Conservation (phyloP, 2,797 vertebrate genomes). For the Antrozous pallidus region DNA sequence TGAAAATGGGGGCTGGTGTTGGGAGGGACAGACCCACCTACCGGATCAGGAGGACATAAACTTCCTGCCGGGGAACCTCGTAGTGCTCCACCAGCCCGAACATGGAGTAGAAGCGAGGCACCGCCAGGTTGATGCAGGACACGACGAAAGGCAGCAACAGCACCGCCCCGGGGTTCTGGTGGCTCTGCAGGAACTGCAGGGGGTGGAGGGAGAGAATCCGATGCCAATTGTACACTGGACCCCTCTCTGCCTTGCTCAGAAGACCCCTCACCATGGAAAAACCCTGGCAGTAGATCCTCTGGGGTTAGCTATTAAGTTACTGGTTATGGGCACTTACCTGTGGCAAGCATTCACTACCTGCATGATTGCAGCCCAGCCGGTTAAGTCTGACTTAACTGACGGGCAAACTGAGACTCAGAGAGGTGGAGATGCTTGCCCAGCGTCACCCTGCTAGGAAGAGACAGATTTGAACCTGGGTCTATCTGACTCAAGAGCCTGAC, state of each 20-base stretch:
- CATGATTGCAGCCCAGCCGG: background rate
- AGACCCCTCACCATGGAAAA: background rate
- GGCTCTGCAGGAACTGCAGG: conserved; percentile 63
- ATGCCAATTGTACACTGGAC: rapidly evolving
- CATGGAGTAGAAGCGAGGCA: conserved; percentile 91
- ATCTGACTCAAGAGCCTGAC: background rate
- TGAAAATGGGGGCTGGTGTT: background rate
- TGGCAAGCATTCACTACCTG: background rate
- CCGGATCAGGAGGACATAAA: conserved; percentile 90
- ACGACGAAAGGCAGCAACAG: conserved; percentile 90
- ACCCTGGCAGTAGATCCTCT: background rate
- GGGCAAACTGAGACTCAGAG: background rate
- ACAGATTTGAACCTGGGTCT: background rate
- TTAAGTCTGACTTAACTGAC: background rate
- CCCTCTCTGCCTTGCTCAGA: background rate
- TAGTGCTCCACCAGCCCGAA: conserved; percentile 90
- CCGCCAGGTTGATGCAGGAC: conserved; percentile 89
- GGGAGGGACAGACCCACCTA: conserved; percentile 63
- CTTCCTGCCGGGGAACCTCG: conserved; percentile 85
- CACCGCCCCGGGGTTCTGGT: conserved; percentile 83
- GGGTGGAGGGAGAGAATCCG: background rate
- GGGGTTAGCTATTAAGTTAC: background rate
- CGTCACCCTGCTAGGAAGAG: background rate
- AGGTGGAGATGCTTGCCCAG: background rate
- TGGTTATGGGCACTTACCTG: background rate